Conservation (phyloP, 2,797 vertebrate genomes). For the Gymnodraco acuticeps region DNA sequence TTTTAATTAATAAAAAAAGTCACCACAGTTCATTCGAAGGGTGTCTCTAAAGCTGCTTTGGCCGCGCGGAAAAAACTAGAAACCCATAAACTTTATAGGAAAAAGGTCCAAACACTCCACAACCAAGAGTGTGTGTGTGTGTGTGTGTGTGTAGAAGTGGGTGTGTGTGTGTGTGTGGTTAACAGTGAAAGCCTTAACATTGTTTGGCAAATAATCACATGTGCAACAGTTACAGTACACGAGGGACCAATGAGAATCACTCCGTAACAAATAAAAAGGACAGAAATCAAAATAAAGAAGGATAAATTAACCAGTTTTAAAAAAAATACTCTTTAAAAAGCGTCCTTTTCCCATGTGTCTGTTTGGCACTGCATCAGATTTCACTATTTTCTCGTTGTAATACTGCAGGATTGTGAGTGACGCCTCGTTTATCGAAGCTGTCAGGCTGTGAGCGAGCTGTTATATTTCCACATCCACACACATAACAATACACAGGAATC, state of each 20-base stretch:
- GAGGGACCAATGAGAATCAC: conserved; percentile 29
- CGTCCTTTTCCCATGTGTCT: background rate
- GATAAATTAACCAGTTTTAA: too few relatives aligned
- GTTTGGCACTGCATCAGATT: conserved; percentile 64
- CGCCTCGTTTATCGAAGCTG: background rate
- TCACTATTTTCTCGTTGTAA: conserved; percentile 4
- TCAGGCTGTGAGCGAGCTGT: background rate
- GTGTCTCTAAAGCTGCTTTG: conserved; percentile 62
- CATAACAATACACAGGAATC: background rate
- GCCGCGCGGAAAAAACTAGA: conserved; percentile 49
- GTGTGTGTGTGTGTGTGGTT: conserved; percentile 44
- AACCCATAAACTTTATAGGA: conserved; percentile 19
- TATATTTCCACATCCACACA: conserved; percentile 12
- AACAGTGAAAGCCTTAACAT: conserved; percentile 78
- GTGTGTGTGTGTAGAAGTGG: conserved; percentile 5
- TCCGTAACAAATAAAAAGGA: conserved; percentile 14
- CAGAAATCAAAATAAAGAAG: conserved; percentile 11
- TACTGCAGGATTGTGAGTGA: background rate
- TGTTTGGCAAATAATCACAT: conserved; percentile 72
- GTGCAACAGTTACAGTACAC: conserved; percentile 48
- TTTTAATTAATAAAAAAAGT: conserved; percentile 58
- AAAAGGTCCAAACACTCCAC: conserved; percentile 50
- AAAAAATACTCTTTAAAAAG: background rate
- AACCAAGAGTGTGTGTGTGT: conserved; percentile 30
- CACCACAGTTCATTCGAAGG: conserved; percentile 38